Percentiles rank a stretch among this genome's conserved stretches.
phyloP scores from a whole-genome alignment of 2,888 invertebrate species.

The Mechanitis messenoides region DNA sequence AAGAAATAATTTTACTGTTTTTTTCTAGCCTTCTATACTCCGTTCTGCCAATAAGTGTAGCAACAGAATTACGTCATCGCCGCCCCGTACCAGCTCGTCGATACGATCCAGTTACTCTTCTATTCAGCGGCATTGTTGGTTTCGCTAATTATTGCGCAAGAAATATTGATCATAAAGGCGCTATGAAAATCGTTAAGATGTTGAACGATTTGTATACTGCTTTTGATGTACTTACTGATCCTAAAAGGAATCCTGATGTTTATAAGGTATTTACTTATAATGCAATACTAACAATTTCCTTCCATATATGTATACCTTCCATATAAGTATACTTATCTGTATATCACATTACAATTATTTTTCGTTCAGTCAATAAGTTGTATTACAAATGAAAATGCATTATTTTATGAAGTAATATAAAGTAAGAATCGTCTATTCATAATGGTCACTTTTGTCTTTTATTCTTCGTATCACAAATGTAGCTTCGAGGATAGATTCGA shows the following conservation, averaged over 20 bases:
- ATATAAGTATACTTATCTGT: too few relatives aligned
- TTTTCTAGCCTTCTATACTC: conserved; percentile 89
- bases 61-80: conserved; percentile 94
- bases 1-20: not conserved
- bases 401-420: too few relatives aligned
- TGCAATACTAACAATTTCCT: too few relatives aligned
- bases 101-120: conserved; percentile 92
- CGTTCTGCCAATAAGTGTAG: conserved; percentile 94
- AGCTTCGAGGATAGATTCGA: too few relatives aligned
- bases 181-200: conserved; percentile 97
- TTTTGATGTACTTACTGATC: conserved; percentile 95
- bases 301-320: too few relatives aligned
- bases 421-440: too few relatives aligned
- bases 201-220: conserved; percentile 95
- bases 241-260: conserved; percentile 93
- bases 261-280: conserved; percentile 83
- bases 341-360: too few relatives aligned
- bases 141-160: conserved; percentile 93
- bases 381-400: too few relatives aligned
- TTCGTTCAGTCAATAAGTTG: too few relatives aligned
- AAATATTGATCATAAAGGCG: conserved; percentile 93
- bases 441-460: too few relatives aligned
- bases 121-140: conserved; percentile 94
- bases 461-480: too few relatives aligned
- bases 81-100: conserved; percentile 92